Conservation (phyloP, 2,113 vertebrate genomes). For the Tricholaema leucomelas region DNA sequence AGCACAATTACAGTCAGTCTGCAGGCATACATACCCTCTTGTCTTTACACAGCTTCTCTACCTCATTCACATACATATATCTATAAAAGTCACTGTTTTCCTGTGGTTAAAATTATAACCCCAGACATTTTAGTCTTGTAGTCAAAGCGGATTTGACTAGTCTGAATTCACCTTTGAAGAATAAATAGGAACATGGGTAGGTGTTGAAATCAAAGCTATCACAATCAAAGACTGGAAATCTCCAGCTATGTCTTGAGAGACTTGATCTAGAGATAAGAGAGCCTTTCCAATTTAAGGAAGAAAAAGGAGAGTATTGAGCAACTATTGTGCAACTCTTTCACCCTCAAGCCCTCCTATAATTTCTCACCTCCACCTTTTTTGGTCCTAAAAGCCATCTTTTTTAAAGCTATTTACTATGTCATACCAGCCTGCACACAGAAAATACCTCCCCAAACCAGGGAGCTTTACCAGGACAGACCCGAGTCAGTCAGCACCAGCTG, state of each 20-base stretch:
- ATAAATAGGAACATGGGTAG: slow-evolving; percentile 37
- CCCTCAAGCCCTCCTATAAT: background rate
- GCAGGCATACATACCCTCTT: background rate
- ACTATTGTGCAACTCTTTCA: background rate
- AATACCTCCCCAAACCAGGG: background rate
- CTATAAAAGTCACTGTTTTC: background rate
- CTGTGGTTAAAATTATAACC: background rate
- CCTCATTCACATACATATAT: background rate
- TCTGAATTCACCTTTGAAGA: slow-evolving; percentile 44
- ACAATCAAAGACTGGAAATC: slow-evolving; percentile 14
- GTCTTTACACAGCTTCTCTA: background rate
- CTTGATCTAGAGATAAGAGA: slow-evolving; percentile 17
- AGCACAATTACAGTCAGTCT: background rate
- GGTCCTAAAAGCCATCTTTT: background rate
- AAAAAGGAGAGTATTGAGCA: background rate
- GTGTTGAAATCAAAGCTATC: slow-evolving; percentile 17
- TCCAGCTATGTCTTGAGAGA: slow-evolving; percentile 21
- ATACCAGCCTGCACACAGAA: background rate
- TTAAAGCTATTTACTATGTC: background rate
- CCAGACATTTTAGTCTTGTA: slow-evolving; percentile 15
- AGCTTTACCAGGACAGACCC: background rate
- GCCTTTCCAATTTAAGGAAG: slow-evolving; percentile 29
- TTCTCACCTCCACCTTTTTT: background rate
- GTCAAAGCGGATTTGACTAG: background rate
- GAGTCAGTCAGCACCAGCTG: background rate